These are phyloP conservation scores for Neotoxoptera formosana DNA, from an alignment of 1,140 invertebrate genomes.

Conservation along the genomic window DNA sequence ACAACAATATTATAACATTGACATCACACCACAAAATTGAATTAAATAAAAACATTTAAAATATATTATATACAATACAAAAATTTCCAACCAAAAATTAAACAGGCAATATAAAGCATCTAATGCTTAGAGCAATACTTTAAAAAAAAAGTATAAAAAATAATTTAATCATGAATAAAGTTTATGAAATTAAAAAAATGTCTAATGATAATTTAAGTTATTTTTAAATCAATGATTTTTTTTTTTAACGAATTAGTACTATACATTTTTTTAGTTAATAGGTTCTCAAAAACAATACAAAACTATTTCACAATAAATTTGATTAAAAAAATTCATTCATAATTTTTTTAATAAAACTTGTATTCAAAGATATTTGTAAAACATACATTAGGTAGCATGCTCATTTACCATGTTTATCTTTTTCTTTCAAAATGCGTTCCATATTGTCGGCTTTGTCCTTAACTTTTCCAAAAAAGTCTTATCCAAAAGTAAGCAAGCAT, in stretches of 20 bases:
- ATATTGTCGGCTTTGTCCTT: slow-evolving; percentile 92
- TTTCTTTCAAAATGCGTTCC: slow-evolving; percentile 88
- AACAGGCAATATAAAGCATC: neutral
- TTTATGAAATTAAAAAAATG: neutral
- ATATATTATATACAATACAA: neutral
- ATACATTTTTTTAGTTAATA: neutral
- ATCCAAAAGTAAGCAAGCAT: slow-evolving; percentile 37
- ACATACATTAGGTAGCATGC: neutral
- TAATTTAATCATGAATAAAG: neutral
- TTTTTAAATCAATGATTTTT: neutral
- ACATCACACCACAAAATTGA: neutral
- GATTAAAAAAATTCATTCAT: neutral
- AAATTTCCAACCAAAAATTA: neutral
- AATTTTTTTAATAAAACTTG: neutral
- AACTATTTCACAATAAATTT: neutral
- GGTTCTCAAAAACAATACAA: neutral
- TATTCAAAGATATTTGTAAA: neutral
- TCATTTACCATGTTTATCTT: slow-evolving; percentile 85
- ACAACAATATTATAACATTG: slow-evolving; percentile 59
- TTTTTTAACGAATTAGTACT: neutral
- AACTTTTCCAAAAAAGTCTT: slow-evolving; percentile 90
- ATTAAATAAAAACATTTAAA: neutral
- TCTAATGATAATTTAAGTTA: neutral
- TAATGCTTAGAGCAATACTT: neutral
- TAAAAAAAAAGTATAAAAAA: neutral